Base-by-base conservation (phyloP, 2,888 invertebrate genomes). In the Drosophila buzzatii region DNA sequence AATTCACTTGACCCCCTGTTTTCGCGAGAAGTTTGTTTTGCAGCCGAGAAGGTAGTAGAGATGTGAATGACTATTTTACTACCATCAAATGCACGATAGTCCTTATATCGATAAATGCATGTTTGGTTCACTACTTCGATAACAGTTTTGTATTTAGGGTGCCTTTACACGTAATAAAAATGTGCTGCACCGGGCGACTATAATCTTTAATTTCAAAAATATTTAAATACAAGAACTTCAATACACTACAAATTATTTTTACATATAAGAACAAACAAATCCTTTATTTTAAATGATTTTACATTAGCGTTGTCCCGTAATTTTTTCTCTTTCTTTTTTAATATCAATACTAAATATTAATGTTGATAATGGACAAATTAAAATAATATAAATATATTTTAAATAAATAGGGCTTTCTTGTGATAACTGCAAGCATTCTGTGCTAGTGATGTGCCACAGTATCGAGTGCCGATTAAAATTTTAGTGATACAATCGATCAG, bases 41-140 rank as follows among this genome's bases (percentile, higher is more conserved):
- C 81, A 76, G 71, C 70, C 61, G 70, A 76, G 59, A 62, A 64
- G 42, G 80, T 79, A 79, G 76, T 76, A 76, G 76, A 79, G 76
- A 79, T 79, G 79, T 33, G 57, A 31, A 2, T 33, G 66, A 55
- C 16, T 41, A 35, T 16, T 61, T 45, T 42, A 44, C 45, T 55
- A 70, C 27, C 41, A 59, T 23, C 14, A 44, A 16, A 18, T 35
- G 8, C 35, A 5, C 42, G 39, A 78, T 62, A 59, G 9, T 3
- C 0, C 0, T 2, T 1, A 14, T 64, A 71, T 64, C 78, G 74
- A 78, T 74, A 47, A 14, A 42, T 64, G 0, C 12, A 5, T 37
- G 44, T 18, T 47, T 20, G 35, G 5, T 14, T 52, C 51, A 2
- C 18, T 45, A 42, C 14, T 18, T 52, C 52, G 72, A 60, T 41